Conservation (phyloP, 2,888 invertebrate species). For the Cephus sareptanus region DNA sequence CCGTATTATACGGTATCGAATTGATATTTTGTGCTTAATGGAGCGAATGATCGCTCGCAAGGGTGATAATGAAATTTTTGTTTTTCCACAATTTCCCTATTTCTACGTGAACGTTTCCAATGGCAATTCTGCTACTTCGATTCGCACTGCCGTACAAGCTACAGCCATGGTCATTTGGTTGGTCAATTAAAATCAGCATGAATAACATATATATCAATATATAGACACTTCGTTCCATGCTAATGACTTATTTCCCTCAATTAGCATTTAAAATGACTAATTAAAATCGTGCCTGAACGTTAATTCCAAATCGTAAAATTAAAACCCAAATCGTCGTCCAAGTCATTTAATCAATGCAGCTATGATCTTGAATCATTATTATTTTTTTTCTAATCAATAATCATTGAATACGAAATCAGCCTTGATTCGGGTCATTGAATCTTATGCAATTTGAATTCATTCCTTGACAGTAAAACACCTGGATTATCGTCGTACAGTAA, state of each 20-base stretch:
- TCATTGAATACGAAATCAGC: too few relatives aligned
- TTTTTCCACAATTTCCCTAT: background rate
- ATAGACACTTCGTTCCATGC: background rate
- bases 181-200: background rate
- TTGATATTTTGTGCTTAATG: background rate
- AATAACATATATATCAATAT: background rate
- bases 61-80: background rate
- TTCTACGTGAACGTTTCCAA: background rate
- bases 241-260: background rate
- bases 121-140: background rate
- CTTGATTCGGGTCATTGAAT: too few relatives aligned
- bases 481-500: too few relatives aligned
- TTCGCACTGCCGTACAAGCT: background rate
- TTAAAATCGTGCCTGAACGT: background rate
- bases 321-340: background rate
- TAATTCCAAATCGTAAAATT: background rate
- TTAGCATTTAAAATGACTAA: background rate
- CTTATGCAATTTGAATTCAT: too few relatives aligned
- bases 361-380: background rate
- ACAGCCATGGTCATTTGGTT: too few relatives aligned
- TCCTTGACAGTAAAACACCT: too few relatives aligned
- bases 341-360: background rate
- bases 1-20: background rate
- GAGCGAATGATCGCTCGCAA: background rate
- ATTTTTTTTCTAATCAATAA: background rate